These are phyloP conservation scores for Argopecten irradians DNA, from an alignment of 1,140 invertebrate species.

Conservation along the genomic window DNA sequence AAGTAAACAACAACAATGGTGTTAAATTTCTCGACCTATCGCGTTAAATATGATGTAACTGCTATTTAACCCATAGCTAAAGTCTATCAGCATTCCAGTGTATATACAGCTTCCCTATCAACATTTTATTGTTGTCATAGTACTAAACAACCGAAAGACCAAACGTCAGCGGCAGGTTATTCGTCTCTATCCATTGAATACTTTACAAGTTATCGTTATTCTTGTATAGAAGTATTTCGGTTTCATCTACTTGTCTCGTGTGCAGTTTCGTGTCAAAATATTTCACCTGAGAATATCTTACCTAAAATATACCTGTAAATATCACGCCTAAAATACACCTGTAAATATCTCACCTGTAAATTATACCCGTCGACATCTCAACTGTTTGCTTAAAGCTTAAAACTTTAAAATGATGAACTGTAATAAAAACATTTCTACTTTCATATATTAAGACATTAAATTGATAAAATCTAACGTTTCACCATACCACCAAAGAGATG, in stretches of 20 bases:
- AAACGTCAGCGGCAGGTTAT: no score
- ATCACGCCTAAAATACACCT: no score
- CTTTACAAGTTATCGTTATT: no score
- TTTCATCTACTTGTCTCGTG: no score
- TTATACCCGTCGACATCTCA: not conserved
- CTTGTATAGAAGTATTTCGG: no score
- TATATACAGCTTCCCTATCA: not conserved
- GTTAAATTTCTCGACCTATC: conserved; percentile 15
- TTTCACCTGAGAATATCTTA: no score
- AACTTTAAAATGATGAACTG: conserved; percentile 2
- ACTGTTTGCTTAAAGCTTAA: not conserved
- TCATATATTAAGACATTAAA: conserved; percentile 2
- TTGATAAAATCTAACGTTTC: not conserved
- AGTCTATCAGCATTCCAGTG: not conserved
- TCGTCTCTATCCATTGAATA: no score
- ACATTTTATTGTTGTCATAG: conserved; percentile 4
- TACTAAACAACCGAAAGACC: not conserved
- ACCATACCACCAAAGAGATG: not conserved
- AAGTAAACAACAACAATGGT: conserved; percentile 10
- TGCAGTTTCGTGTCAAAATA: no score
- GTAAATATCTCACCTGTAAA: no score
- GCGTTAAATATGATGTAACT: not conserved
- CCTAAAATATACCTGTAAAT: not conserved
- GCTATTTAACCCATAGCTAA: not conserved
- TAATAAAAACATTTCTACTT: conserved; percentile 23